A percentile compares a stretch with the other conserved stretches of the same genome.
Evolutionary conservation across 2,797 vertebrate species (phyloP).

Genomic region (Anniella stebbinsi): DNA sequence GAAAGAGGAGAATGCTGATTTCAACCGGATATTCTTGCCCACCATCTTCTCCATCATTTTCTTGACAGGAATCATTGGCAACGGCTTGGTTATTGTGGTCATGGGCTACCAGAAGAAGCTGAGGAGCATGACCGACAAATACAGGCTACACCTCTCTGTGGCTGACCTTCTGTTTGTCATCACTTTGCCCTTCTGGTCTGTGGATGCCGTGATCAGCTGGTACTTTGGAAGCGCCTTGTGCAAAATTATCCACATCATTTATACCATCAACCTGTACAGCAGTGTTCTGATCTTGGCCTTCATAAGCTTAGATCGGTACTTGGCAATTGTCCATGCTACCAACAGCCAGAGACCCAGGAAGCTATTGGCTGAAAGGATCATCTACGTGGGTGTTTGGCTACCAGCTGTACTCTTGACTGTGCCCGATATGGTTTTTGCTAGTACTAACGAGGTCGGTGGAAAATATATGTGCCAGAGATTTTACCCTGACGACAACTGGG

Average conservation of each 20-base stretch:
- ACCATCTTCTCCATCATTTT: conserved; percentile 94
- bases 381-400: conserved; percentile 95
- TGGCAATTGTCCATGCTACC: conserved; percentile 95
- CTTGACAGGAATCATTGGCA: conserved; percentile 92
- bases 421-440: conserved; percentile 93
- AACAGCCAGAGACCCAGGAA: conserved; percentile 91
- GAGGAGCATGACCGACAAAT: conserved; percentile 97
- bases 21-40: conserved; percentile 92
- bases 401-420: conserved; percentile 91
- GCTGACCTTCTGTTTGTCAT: conserved; percentile 96
- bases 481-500: conserved; percentile 87
- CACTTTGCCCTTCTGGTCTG: conserved; percentile 97
- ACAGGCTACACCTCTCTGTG: conserved; percentile 94
- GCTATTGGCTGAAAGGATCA: conserved; percentile 89
- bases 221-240: conserved; percentile 91
- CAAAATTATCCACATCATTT: conserved; percentile 93
- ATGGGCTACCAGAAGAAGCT: conserved; percentile 97
- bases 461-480: conserved; percentile 87
- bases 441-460: conserved; percentile 66
- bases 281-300: conserved; percentile 97
- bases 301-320: conserved; percentile 95
- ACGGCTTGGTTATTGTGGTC: conserved; percentile 93
- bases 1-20: conserved; percentile 77
- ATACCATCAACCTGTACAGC: conserved; percentile 97
- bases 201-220: conserved; percentile 91